These are phyloP conservation scores for Prunella strophiata DNA, from an alignment of 2,797 vertebrate species.

Conservation along the genomic window DNA sequence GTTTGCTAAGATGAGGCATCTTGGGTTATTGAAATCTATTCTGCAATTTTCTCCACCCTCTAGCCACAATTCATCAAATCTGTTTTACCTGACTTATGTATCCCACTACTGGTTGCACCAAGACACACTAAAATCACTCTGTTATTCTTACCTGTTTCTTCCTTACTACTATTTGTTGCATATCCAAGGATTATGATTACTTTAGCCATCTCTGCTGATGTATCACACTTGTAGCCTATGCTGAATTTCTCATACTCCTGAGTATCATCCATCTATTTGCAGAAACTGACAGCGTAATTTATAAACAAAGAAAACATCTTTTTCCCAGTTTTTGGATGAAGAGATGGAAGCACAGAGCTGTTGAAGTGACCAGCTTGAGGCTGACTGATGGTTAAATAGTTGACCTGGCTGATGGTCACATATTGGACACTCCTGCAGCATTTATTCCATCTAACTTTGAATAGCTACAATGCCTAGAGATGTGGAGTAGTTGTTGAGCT, in stretches of 20 bases:
- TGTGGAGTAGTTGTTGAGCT: background rate
- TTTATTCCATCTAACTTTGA: background rate
- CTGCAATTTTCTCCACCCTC: background rate
- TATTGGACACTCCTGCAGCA: background rate
- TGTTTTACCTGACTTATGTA: background rate
- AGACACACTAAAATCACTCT: background rate
- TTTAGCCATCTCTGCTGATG: background rate
- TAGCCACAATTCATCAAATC: background rate
- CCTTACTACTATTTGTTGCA: background rate
- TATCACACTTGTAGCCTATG: background rate
- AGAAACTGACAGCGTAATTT: background rate
- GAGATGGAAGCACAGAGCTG: background rate
- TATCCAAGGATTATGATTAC: background rate
- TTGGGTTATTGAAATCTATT: background rate
- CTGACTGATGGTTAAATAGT: background rate
- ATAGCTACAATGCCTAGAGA: background rate
- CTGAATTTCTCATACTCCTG: background rate
- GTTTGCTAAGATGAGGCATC: background rate
- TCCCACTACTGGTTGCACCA: background rate
- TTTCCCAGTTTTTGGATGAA: background rate
- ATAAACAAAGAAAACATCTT: background rate
- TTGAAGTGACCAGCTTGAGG: background rate
- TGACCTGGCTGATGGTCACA: background rate
- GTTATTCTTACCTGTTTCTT: background rate
- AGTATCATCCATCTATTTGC: background rate